These are phyloP conservation scores for Sycophila texana DNA, from an alignment of 2,888 invertebrate species.

Conservation along the genomic window DNA sequence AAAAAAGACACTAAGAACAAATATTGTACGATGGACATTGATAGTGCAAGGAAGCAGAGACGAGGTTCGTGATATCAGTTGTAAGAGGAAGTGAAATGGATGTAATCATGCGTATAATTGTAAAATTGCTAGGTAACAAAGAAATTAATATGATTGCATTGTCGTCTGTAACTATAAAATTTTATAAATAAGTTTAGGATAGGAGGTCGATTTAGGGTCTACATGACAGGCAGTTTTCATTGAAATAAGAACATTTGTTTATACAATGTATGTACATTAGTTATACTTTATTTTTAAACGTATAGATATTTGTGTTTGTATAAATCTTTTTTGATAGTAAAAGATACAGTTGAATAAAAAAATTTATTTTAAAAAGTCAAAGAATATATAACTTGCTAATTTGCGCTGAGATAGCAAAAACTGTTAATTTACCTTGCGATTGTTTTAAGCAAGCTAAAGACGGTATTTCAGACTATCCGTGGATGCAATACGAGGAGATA, in stretches of 20 bases:
- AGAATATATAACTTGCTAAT: not conserved
- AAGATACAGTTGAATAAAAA: not conserved
- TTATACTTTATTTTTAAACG: not conserved
- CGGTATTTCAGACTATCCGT: constrained; percentile 7
- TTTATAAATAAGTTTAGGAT: constrained; percentile 39
- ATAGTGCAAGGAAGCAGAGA: constrained; percentile 15
- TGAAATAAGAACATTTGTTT: constrained; percentile 10
- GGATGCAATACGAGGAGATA: not conserved
- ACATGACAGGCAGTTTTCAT: constrained; percentile 22
- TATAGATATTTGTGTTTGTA: constrained; percentile 1
- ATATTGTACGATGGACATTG: constrained; percentile 14
- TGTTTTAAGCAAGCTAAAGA: constrained; percentile 12
- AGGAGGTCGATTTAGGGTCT: constrained; percentile 5
- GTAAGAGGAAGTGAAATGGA: constrained; percentile 52
- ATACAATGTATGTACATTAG: constrained; percentile 1
- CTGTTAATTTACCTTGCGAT: constrained; percentile 13
- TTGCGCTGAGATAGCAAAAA: constrained; percentile 10
- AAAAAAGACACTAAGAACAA: constrained; percentile 19
- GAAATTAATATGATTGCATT: constrained; percentile 43
- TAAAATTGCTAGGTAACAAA: constrained; percentile 55
- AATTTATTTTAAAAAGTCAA: not conserved
- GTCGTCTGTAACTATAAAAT: constrained; percentile 45
- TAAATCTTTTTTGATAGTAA: constrained; percentile 4
- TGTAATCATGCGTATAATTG: constrained; percentile 56
- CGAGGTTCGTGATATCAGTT: constrained; percentile 50